These are phyloP conservation scores for Phymanthus crucifer DNA, from an alignment of 92 coral and sea anemone species.

Conservation along the genomic window DNA sequence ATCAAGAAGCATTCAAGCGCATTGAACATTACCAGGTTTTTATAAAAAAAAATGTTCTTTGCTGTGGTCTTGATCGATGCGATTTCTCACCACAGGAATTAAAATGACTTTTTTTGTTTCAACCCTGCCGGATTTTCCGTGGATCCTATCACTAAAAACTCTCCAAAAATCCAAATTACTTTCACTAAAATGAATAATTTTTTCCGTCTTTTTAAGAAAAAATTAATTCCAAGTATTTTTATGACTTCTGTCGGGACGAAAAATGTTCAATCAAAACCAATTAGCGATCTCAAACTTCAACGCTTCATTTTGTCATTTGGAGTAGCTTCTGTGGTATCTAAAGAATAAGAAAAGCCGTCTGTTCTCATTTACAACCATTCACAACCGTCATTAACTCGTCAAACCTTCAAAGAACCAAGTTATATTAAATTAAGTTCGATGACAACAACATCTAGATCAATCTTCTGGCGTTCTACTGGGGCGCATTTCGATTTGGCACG, in stretches of 20 bases:
- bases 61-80: background rate
- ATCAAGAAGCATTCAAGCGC: background rate
- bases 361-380: slow-evolving; percentile 18
- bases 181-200: background rate
- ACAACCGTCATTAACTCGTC: slow-evolving; percentile 30
- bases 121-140: too few species aligned
- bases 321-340: background rate
- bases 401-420: slow-evolving; percentile 4
- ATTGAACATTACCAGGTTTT: background rate
- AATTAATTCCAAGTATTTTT: background rate
- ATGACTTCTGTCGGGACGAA: background rate
- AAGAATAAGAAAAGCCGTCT: background rate
- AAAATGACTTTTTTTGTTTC: too few species aligned
- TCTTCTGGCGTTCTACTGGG: background rate
- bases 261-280: slow-evolving; percentile 6
- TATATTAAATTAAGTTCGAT: slow-evolving; percentile 13
- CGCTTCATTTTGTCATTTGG: background rate
- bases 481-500: background rate
- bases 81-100: too few species aligned
- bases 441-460: slow-evolving; percentile 10
- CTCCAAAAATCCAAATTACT: background rate
- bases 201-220: background rate
- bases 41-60: background rate
- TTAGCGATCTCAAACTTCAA: background rate
- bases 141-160: background rate